Evolutionary conservation across 2,888 invertebrate genomes (phyloP).

Genomic region (Baccha elongata): DNA sequence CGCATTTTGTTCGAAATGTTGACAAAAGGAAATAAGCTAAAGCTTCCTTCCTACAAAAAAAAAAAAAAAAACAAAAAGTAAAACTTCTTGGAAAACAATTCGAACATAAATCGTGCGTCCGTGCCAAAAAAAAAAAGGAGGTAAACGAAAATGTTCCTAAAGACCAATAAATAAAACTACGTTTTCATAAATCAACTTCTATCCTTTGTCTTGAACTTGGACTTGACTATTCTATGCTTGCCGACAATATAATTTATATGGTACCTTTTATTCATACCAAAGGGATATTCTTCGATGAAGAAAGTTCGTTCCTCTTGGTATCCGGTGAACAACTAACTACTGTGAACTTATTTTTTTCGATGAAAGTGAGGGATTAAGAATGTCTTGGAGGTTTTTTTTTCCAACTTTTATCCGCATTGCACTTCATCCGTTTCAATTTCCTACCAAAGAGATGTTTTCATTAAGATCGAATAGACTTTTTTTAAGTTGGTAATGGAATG

Average conservation of each 20-base stretch:
- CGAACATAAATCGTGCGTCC: conserved; percentile 18
- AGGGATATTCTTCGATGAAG: not conserved
- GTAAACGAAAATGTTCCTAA: not conserved
- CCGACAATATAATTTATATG: conserved; percentile 35
- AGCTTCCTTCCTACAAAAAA: not conserved
- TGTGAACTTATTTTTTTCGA: conserved; percentile 2
- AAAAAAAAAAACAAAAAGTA: not conserved
- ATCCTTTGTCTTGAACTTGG: conserved; percentile 39
- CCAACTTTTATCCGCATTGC: conserved; percentile 33
- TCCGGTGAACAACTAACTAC: conserved; percentile 9
- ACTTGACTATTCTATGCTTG: conserved; percentile 38
- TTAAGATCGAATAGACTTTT: not conserved
- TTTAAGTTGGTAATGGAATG: conserved; percentile 16
- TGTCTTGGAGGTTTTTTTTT: conserved; percentile 28
- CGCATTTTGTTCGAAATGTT: not conserved
- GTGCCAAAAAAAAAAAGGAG: not conserved
- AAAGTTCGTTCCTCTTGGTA: not conserved
- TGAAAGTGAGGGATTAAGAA: conserved; percentile 11
- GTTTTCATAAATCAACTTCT: conserved; percentile 26
- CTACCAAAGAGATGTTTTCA: conserved; percentile 4
- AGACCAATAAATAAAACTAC: conserved; percentile 35
- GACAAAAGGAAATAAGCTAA: not conserved
- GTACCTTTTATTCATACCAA: conserved; percentile 19
- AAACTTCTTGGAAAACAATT: not conserved
- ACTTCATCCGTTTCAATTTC: conserved; percentile 35